Base-by-base conservation (phyloP, 92 coral and sea anemone species). In the Porites lobata region DNA sequence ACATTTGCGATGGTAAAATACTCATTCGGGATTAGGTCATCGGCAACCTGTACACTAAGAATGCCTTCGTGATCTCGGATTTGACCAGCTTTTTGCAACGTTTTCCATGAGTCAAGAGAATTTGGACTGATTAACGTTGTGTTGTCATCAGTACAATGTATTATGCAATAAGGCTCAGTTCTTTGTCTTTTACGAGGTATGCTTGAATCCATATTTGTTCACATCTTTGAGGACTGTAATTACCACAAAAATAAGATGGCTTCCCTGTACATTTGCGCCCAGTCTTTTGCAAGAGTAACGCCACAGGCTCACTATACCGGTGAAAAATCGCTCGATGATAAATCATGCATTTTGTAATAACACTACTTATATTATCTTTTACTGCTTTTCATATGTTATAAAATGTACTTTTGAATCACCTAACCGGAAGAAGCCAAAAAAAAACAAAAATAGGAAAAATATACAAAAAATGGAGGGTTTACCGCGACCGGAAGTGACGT, bases 51-150 rank as follows among this genome's bases (percentile, higher is more conserved):
- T 82, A 69, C 76, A 82, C 79, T 59, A 68, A 82, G 87, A 67
- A 82, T 82, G 64, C 76, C 87, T 82, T 82, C 66, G 79, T 82
- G 79, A 50, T 82, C 87, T 82, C 78, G 65, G 79, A 82, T 82
- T 69, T 82, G 79, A 29, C 86, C 80, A 68, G 79, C 86, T 69
- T 82, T 70, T 70, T 82, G 86, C 69, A 82, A 71, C 54, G 86
- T 69, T 82, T 70, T 70, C 86, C 79, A 82, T 19, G 79, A 82
- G 32, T 82, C 86, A 66, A 52, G 69, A 71, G 86, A 82, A 82
- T 69, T 82, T 82, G 79, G 86, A 82, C 86, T 82, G 66, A 82
- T 82, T 82, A 52, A 82, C 8, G 14, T 82, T 82, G 86, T 50
- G 79, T 69, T 68, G 9, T 82, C 86, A 82, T 82, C 66, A 38